These are phyloP conservation scores for Dryocosmus kuriphilus DNA, from an alignment of 2,888 invertebrate genomes.

Conservation along the genomic window DNA sequence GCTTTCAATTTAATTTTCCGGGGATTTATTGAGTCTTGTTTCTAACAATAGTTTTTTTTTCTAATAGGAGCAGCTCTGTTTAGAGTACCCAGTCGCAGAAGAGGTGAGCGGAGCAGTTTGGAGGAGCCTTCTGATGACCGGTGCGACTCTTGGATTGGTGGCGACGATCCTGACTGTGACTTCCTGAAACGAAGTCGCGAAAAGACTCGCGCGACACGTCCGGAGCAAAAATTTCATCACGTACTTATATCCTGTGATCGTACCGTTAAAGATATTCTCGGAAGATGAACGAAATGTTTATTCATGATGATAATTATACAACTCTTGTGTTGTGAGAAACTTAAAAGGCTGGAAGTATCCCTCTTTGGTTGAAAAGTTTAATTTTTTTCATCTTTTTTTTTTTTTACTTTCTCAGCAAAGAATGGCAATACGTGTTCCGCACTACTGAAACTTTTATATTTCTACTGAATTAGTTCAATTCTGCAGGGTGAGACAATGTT, in stretches of 20 bases:
- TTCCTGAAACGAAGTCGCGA: constrained; percentile 65
- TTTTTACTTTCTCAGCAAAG: constrained; percentile 35
- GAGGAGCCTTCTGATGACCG: constrained; percentile 75
- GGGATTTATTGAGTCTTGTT: not conserved
- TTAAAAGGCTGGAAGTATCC: not conserved
- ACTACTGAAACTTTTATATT: constrained; percentile 64
- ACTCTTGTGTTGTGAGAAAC: constrained; percentile 6
- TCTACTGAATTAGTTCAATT: constrained; percentile 68
- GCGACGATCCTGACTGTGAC: constrained; percentile 75
- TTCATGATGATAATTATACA: not conserved
- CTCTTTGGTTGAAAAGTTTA: constrained; percentile 12
- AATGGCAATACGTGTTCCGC: constrained; percentile 67
- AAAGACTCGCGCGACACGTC: constrained; percentile 52
- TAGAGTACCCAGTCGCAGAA: constrained; percentile 75
- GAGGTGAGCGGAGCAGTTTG: constrained; percentile 75
- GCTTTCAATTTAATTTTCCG: too few species aligned
- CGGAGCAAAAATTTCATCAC: constrained; percentile 53
- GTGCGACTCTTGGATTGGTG: constrained; percentile 74
- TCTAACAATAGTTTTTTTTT: constrained; percentile 12
- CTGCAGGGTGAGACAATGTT: constrained; percentile 60
- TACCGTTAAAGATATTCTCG: constrained; percentile 57
- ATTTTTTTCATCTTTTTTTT: constrained; percentile 46
- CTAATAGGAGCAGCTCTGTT: constrained; percentile 73
- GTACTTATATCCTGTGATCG: constrained; percentile 73
- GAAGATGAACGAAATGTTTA: constrained; percentile 4